Conservation (phyloP, 1,140 invertebrate species). For the Solenopsis invicta region DNA sequence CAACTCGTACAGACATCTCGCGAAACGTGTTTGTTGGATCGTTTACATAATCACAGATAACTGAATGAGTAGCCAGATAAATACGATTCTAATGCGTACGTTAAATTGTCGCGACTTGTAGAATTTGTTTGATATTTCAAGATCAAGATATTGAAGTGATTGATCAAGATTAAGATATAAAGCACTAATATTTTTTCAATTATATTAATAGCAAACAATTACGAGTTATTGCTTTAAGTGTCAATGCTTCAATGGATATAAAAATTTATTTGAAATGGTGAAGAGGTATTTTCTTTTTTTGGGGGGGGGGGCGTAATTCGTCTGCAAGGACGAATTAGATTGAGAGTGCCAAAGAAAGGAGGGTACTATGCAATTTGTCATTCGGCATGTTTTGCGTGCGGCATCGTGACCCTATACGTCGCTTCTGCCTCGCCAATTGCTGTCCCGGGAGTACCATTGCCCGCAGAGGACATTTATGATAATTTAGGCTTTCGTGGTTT, state of each 20-base stretch:
- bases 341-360: slow-evolving; percentile 34
- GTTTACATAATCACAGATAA: slow-evolving; percentile 74
- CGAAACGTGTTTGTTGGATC: slow-evolving; percentile 66
- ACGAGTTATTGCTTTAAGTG: background rate
- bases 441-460: slow-evolving; percentile 31
- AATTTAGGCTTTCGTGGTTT: slow-evolving; percentile 61
- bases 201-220: background rate
- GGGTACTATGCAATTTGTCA: slow-evolving; percentile 64
- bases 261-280: background rate
- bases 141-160: background rate
- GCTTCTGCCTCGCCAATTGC: slow-evolving; percentile 60
- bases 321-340: slow-evolving; percentile 16
- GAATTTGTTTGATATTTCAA: background rate
- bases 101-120: background rate
- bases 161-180: background rate
- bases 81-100: slow-evolving; percentile 50
- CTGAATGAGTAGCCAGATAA: slow-evolving; percentile 58
- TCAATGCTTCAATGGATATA: background rate
- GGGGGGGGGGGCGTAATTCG: slow-evolving; percentile 22
- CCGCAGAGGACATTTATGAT: slow-evolving; percentile 67
- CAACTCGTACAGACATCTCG: slow-evolving; percentile 52
- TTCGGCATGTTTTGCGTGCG: slow-evolving; percentile 63
- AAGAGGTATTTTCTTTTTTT: background rate
- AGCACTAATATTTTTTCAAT: background rate
- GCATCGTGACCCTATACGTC: background rate